Evolutionary conservation across 2,113 vertebrate genomes (phyloP), one percentile per base, ranked within the genome.

Genomic region (Sprattus sprattus): DNA sequence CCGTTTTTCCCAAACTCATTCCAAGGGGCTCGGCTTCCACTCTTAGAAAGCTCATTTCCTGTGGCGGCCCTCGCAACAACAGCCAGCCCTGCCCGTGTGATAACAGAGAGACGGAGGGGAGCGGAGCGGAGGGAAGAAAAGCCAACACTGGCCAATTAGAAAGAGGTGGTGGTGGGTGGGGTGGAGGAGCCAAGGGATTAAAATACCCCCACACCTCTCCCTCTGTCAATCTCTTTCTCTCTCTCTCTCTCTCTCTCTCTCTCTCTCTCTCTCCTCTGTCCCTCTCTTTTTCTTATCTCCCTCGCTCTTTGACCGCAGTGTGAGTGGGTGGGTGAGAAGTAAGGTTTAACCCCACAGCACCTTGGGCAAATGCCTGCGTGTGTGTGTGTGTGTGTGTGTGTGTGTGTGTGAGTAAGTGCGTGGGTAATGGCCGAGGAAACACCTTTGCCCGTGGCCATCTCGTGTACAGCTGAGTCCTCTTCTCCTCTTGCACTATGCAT

Each of bases 11-110:
- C 80, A 71, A 71, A 11, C 28, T 28, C 46, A 39, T 54, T 39
- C 45, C 16, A n/a, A 50, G 86, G 64, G 10, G 82, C 81, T 22
- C 10, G 82, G 84, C 85, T 89, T 90, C 84, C 87, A 90, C 90
- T 90, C 90, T 91, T 91, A 90, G 91, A 92, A 91, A 93, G 91
- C 89, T 91, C 85, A 93, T 94, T 94, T 95, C 93, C 94, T 94
- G 92, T 81, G 86, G 85, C 85, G 82, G 75, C 89, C 88, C 0
- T 86, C 90, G 88, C 89, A 88, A 93, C 92, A 95, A 92, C 92
- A 92, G 87, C 6, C 87, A 75, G 81, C 81, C 85, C 85, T 60
- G 85, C 50, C 64, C 64, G 8, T 6, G 84, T 82, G 86, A 86
- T 89, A 87, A 90, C 87, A 22, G 54, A 87, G 57, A 60, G 57